Evolutionary conservation across 2,113 vertebrate genomes (phyloP).

Genomic region (Halcyon senegalensis): DNA sequence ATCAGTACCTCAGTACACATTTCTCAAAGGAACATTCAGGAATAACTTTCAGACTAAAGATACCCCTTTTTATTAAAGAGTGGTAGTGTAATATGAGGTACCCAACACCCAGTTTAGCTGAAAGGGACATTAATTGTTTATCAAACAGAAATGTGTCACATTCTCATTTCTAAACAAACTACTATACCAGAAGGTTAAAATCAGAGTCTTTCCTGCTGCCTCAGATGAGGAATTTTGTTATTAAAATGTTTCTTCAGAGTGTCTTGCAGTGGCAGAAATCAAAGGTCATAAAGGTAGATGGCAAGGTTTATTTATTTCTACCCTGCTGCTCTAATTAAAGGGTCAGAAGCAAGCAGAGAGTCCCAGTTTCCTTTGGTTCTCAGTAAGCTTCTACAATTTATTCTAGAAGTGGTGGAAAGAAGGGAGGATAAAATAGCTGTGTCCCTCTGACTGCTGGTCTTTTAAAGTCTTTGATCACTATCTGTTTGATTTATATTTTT

Average conservation of each 20-base stretch:
- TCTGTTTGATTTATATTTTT: background rate
- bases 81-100: background rate
- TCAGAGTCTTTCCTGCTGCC: background rate
- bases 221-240: background rate
- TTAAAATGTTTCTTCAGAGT: conserved; percentile 11
- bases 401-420: conserved; percentile 3
- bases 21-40: background rate
- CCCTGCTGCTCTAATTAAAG: conserved; percentile 70
- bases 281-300: conserved; percentile 51
- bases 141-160: background rate
- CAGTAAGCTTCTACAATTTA: conserved; percentile 55
- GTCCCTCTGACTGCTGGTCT: conserved; percentile 40
- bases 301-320: conserved; percentile 53
- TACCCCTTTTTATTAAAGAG: background rate
- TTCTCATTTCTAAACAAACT: background rate
- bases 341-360: conserved; percentile 23
- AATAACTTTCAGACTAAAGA: background rate
- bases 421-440: conserved; percentile 35
- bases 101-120: background rate
- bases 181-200: background rate
- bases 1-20: background rate
- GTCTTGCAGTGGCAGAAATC: conserved; percentile 29
- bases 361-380: conserved; percentile 30
- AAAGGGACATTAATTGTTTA: background rate
- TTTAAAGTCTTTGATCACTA: conserved; percentile 54